A percentile compares a stretch with the other conserved stretches of the same genome.
phyloP scores from a whole-genome alignment of 2,888 invertebrate genomes.

The Uropetala carovei region DNA sequence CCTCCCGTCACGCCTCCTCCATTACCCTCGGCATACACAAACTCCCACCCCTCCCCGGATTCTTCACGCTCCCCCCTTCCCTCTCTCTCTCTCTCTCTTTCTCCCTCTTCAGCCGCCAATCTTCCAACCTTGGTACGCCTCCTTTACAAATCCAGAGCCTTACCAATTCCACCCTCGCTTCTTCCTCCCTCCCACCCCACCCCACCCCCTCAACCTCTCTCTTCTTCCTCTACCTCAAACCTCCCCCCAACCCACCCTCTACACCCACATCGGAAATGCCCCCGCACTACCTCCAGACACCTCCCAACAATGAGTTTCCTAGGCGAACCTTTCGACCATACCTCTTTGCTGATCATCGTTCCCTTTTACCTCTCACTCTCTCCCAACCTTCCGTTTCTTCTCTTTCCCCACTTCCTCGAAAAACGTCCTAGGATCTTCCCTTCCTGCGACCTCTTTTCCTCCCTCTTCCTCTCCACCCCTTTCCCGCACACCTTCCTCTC shows the following conservation, averaged over 20 bases:
- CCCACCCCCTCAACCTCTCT: not conserved
- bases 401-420: not conserved
- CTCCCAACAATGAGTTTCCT: not conserved
- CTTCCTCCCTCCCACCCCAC: not conserved
- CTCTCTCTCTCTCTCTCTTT: not conserved
- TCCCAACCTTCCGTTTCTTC: not conserved
- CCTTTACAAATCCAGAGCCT: slow-evolving; percentile 50
- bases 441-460: not conserved
- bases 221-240: not conserved
- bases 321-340: not conserved
- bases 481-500: not conserved
- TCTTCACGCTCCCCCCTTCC: not conserved
- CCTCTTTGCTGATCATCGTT: not conserved
- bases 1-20: not conserved
- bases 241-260: not conserved
- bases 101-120: slow-evolving; percentile 55
- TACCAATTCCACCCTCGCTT: slow-evolving; percentile 2
- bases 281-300: slow-evolving; percentile 26
- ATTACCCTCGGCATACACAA: not conserved
- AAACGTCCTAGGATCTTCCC: slow-evolving; percentile 9
- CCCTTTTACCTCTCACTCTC: not conserved
- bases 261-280: not conserved
- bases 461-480: not conserved
- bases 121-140: slow-evolving; percentile 47
- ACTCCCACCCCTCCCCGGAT: not conserved